Evolutionary conservation across 2,113 vertebrate species (phyloP), one percentile per base, ranked within the genome.

Genomic region (Emydura subglobosa): DNA sequence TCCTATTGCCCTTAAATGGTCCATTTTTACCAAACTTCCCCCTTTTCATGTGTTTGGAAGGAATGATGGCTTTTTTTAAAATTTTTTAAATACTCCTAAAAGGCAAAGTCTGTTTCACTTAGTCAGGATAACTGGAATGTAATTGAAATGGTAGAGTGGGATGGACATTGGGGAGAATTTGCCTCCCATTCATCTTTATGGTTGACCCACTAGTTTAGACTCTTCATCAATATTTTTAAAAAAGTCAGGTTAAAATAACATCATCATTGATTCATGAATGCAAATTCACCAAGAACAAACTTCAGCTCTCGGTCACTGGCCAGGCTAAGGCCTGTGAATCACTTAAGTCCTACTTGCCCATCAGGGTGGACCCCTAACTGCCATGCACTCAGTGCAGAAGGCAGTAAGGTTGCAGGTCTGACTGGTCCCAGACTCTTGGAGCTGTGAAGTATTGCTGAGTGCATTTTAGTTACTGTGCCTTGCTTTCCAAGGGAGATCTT

Each of bases 401-500:
- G 3, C 24, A 80, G 44, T 51, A 19, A 93, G 61, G 39, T 86
- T 61, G 13, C 61, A 68, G 17, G 31, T 34, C n/a, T n/a, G 34
- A 68, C 61, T n/a, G 31, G 61, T 34, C 31, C 31, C 31, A 65
- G 61, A 65, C 31, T 65, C 59, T 65, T 87, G 79, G 85, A 86
- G 29, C 29, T 22, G 49, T 5, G 3, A 31, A 53, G 51, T 89
- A 72, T 7, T 39, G 82, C 65, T 24, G 3, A n/a, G 3, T 80
- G 3, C 76, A 19, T 68, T 89, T 27, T 95, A 44, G 3, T 68
- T 80, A 29, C 44, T 86, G 7, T 88, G 29, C 5, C 84, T 49
- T 39, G 34, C 34, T 82, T 91, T 93, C 87, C 65, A 27, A 39
- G 82, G 53, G 85, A 91, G 94, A 92, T 54, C 53, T n/a, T 79